Evolutionary conservation across 2,797 vertebrate species (phyloP).

Genomic region (Sparus aurata): DNA sequence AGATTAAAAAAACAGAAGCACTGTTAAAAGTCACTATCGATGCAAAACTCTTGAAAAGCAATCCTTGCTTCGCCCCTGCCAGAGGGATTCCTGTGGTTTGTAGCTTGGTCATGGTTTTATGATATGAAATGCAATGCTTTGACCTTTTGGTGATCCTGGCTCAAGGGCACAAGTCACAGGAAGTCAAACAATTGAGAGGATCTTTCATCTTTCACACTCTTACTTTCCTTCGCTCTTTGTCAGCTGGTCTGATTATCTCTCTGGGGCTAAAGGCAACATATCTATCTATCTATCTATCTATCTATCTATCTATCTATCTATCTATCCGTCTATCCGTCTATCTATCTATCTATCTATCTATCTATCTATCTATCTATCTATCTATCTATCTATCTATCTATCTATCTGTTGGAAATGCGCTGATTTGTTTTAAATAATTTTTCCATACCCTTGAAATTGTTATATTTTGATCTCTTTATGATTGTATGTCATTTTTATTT

Average conservation of each 20-base stretch:
- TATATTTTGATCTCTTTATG: neutral
- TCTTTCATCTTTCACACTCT: neutral
- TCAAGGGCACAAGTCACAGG: slow-evolving; percentile 50
- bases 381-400: slow-evolving; percentile 34
- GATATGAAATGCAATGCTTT: slow-evolving; percentile 40
- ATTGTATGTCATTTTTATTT: slow-evolving; percentile 25
- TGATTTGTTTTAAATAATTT: neutral
- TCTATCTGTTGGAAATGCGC: slow-evolving; percentile 13
- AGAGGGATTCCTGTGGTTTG: slow-evolving; percentile 28
- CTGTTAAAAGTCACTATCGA: neutral
- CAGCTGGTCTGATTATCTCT: neutral
- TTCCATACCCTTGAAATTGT: neutral
- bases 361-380: slow-evolving; percentile 34
- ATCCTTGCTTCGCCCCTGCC: slow-evolving; percentile 34
- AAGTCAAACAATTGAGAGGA: slow-evolving; percentile 54
- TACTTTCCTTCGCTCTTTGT: slow-evolving; percentile 2
- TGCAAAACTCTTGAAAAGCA: neutral
- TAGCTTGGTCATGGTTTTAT: slow-evolving; percentile 35
- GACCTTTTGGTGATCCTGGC: slow-evolving; percentile 55
- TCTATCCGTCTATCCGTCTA: slow-evolving; percentile 25
- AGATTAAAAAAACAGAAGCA: neutral
- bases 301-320: neutral
- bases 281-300: too few relatives aligned
- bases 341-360: slow-evolving; percentile 33
- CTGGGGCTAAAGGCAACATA: neutral